Percentiles rank a stretch among this genome's conserved stretches.
Conservation (phyloP, 2,797 vertebrate genomes). For the Sebastes melanostomus region DNA sequence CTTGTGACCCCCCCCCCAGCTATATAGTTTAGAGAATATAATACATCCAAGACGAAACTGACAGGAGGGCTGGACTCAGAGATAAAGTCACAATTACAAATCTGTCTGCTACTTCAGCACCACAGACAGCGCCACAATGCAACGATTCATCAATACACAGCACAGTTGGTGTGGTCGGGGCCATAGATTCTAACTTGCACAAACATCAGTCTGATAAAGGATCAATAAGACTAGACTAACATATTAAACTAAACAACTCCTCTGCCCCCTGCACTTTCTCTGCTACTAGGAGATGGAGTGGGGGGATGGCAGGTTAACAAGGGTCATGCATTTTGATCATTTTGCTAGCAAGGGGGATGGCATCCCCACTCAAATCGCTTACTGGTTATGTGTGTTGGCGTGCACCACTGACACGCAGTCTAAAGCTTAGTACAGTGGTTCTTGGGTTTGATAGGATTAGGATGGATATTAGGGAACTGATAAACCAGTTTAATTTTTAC, state of each 20-base stretch:
- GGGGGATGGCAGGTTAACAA: neutral
- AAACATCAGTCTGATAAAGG: neutral
- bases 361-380: neutral
- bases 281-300: neutral
- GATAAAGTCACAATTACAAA: neutral
- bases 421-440: neutral
- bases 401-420: neutral
- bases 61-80: neutral
- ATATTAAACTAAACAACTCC: neutral
- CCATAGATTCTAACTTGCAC: neutral
- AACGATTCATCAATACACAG: neutral
- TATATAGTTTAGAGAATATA: neutral
- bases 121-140: neutral
- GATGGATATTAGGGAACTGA: conserved; percentile 13
- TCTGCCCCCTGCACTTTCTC: neutral
- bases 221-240: neutral
- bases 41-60: neutral
- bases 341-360: neutral
- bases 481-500: conserved; percentile 6
- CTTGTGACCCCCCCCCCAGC: no score
- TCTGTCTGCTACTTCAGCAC: neutral
- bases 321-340: neutral
- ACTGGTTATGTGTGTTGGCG: neutral
- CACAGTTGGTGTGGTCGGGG: neutral
- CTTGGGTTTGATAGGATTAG: conserved; percentile 15